Percentiles rank a stretch among this genome's conserved stretches.
phyloP scores from a whole-genome alignment of 2,113 vertebrate genomes.

The Actinemys pallida region DNA sequence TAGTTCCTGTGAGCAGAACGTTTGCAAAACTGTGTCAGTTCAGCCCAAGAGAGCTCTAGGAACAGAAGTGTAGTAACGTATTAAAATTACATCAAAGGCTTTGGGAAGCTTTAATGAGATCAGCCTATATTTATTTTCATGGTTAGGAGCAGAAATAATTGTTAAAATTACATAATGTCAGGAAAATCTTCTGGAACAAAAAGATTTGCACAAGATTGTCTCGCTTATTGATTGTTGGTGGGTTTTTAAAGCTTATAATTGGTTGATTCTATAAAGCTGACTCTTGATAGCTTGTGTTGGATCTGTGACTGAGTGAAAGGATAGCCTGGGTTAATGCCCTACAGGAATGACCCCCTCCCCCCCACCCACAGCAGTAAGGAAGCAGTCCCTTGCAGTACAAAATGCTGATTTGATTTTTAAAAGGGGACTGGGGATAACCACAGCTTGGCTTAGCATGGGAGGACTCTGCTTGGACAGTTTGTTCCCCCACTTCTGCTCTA shows the following conservation, averaged over 20 bases:
- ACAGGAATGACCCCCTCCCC: not conserved
- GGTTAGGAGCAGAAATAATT: slow-evolving; percentile 65
- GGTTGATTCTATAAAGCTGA: not conserved
- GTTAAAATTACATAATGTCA: slow-evolving; percentile 35
- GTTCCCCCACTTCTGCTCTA: not conserved
- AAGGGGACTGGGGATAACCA: not conserved
- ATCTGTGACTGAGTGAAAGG: not conserved
- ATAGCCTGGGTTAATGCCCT: not conserved
- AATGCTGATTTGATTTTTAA: not conserved
- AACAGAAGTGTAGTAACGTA: slow-evolving; percentile 30
- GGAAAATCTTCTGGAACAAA: slow-evolving; percentile 61
- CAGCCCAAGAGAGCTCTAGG: slow-evolving; percentile 61
- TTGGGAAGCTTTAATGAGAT: slow-evolving; percentile 62
- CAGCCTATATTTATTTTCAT: slow-evolving; percentile 60
- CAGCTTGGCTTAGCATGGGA: not conserved
- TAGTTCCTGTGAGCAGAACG: slow-evolving; percentile 18
- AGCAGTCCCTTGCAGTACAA: not conserved
- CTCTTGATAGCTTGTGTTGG: not conserved
- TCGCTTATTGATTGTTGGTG: not conserved
- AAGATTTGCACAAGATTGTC: slow-evolving; percentile 29
- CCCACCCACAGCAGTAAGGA: not conserved
- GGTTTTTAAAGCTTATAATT: not conserved
- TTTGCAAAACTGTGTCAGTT: slow-evolving; percentile 65
- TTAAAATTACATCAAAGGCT: slow-evolving; percentile 72
- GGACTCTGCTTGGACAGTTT: not conserved